These are phyloP conservation scores for Trichosurus vulpecula DNA, from an alignment of 2,797 vertebrate species.

Conservation along the genomic window DNA sequence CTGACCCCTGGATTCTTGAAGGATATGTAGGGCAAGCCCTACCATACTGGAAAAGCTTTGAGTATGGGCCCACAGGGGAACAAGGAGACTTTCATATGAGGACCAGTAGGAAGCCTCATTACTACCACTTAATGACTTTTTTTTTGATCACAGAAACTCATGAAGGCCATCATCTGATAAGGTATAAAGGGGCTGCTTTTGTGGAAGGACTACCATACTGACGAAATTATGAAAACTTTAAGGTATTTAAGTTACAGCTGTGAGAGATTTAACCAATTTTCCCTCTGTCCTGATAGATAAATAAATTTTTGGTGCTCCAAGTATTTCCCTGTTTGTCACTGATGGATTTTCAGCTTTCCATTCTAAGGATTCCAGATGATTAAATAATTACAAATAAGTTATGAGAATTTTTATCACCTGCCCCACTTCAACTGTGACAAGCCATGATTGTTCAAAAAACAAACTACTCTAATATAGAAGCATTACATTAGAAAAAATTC, in stretches of 20 bases:
- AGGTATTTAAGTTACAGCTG: not conserved
- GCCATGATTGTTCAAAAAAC: not conserved
- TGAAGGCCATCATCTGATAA: not conserved
- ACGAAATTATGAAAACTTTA: not conserved
- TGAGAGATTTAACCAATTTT: not conserved
- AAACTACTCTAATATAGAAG: not conserved
- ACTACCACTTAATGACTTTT: not conserved
- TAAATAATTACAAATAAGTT: not conserved
- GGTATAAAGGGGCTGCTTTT: not conserved
- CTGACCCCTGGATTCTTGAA: not conserved
- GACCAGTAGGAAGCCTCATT: not conserved
- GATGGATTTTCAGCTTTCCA: not conserved
- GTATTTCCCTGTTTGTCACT: not conserved
- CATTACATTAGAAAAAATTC: not conserved
- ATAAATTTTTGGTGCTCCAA: not conserved
- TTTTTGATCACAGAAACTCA: not conserved
- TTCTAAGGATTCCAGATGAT: not conserved
- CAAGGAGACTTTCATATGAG: not conserved
- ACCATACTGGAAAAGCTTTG: not conserved
- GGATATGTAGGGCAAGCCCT: not conserved
- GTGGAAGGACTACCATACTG: not conserved
- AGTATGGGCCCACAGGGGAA: not conserved
- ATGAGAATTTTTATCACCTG: conserved; percentile 6
- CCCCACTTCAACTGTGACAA: not conserved
- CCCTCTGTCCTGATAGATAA: not conserved